phyloP scores from a whole-genome alignment of 2,113 vertebrate species.

The Fulmarus glacialis region DNA sequence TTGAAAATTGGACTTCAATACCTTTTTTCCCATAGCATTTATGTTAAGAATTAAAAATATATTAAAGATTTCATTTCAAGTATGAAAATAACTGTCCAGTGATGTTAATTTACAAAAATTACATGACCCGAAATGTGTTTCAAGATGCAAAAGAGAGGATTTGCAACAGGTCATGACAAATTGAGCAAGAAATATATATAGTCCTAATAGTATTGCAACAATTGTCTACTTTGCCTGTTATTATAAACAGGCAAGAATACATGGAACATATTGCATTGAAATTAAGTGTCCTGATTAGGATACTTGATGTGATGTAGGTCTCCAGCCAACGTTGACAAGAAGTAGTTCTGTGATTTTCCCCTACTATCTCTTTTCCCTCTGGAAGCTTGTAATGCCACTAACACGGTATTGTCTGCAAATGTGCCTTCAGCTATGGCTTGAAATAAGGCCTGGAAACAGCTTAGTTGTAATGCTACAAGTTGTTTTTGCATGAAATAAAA shows the following conservation, averaged over 20 bases:
- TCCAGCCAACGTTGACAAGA: not conserved
- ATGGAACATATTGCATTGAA: not conserved
- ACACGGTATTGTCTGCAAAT: not conserved
- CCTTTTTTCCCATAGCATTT: not conserved
- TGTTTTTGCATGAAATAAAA: not conserved
- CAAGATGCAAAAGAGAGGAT: not conserved
- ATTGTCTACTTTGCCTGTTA: not conserved
- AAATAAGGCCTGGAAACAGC: not conserved
- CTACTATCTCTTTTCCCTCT: not conserved
- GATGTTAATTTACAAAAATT: not conserved
- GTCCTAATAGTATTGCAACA: not conserved
- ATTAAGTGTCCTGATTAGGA: not conserved
- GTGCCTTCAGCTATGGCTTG: not conserved
- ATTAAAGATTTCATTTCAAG: not conserved
- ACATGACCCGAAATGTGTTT: not conserved
- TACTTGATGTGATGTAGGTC: not conserved
- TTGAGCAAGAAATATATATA: not conserved
- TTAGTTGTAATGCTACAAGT: not conserved
- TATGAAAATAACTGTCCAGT: not conserved
- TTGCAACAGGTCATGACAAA: not conserved
- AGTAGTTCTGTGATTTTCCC: not conserved
- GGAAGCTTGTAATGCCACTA: not conserved
- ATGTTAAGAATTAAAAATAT: not conserved
- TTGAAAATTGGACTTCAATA: not conserved
- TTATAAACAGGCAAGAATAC: not conserved